phyloP scores from a whole-genome alignment of 2,113 vertebrate genomes.

The Strigops habroptila region DNA sequence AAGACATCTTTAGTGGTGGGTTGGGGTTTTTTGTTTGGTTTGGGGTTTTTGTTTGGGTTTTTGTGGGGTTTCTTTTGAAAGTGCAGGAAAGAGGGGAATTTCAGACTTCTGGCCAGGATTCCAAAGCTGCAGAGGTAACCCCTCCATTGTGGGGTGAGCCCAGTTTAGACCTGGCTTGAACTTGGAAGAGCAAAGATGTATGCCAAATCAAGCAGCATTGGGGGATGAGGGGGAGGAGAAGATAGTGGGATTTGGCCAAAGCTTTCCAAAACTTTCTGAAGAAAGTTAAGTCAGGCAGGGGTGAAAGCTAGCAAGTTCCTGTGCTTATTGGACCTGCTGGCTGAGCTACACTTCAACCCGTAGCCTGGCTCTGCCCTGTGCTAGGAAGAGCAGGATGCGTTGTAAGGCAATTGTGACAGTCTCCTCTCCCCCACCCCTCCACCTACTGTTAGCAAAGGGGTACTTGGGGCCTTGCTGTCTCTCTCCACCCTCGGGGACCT shows the following conservation, averaged over 20 bases:
- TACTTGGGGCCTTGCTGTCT: slow-evolving; percentile 31
- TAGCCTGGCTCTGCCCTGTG: slow-evolving; percentile 13
- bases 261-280: background rate
- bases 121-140: background rate
- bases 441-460: background rate
- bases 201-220: background rate
- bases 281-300: background rate
- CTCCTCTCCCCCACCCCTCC: slow-evolving; percentile 35
- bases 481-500: slow-evolving; percentile 30
- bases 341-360: slow-evolving; percentile 21
- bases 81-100: background rate
- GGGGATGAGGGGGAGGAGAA: slow-evolving; percentile 29
- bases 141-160: background rate
- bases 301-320: slow-evolving; percentile 46
- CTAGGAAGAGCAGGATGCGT: background rate
- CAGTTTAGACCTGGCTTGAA: background rate
- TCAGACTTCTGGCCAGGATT: background rate
- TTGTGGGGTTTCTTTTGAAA: background rate
- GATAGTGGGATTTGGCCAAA: background rate
- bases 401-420: slow-evolving; percentile 33
- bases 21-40: background rate
- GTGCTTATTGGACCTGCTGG: slow-evolving; percentile 14
- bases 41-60: too few relatives aligned
- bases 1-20: background rate
- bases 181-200: background rate